Evolutionary conservation across 2,113 vertebrate species (phyloP).

Genomic region (Burhinus oedicnemus): DNA sequence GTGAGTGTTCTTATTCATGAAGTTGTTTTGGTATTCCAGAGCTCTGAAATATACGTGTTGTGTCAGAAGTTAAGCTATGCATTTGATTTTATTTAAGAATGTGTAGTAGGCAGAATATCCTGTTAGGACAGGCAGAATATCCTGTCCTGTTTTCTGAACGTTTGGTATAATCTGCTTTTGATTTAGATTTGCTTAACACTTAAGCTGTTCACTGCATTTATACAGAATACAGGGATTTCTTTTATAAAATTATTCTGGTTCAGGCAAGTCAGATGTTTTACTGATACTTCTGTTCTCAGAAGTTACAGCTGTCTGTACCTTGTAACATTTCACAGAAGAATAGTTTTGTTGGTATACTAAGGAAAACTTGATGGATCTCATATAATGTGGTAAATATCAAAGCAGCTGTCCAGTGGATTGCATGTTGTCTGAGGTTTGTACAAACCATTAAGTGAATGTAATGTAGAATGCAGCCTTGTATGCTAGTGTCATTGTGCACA

Average conservation of each 20-base stretch:
- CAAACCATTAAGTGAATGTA: not conserved
- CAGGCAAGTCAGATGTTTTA: not conserved
- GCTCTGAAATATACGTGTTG: not conserved
- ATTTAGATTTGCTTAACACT: not conserved
- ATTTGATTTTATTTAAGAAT: conserved; percentile 1
- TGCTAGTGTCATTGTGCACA: not conserved
- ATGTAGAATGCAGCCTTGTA: not conserved
- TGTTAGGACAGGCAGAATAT: not conserved
- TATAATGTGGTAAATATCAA: not conserved
- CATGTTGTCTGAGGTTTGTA: not conserved
- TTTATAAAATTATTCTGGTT: not conserved
- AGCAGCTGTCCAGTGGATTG: not conserved
- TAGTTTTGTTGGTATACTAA: conserved; percentile 11
- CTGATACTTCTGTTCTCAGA: conserved; percentile 7
- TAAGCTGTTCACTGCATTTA: not conserved
- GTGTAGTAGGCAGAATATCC: not conserved
- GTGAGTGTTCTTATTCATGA: not conserved
- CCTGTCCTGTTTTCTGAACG: not conserved
- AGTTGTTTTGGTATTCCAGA: not conserved
- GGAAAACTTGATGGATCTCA: not conserved
- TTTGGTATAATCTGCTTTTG: not conserved
- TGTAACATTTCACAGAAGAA: not conserved
- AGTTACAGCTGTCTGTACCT: not conserved
- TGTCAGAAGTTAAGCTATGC: not conserved
- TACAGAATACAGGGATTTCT: not conserved